Evolutionary conservation across 2,113 vertebrate species (phyloP).

Genomic region (Lota lota): DNA sequence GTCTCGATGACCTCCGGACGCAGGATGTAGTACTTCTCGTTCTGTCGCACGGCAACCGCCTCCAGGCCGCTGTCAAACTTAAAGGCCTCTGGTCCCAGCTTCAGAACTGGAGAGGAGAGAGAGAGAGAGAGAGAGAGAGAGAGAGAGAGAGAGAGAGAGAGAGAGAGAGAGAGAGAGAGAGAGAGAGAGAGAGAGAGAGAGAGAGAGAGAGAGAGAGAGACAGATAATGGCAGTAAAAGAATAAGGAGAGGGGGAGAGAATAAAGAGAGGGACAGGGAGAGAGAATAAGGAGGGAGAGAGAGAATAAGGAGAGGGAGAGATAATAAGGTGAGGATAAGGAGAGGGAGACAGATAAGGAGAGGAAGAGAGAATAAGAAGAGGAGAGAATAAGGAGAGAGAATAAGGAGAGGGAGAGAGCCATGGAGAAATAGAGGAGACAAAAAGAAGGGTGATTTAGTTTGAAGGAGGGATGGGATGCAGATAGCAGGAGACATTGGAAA

Average conservation of each 20-base stretch:
- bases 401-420: neutral
- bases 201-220: neutral
- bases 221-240: neutral
- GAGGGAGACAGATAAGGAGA: neutral
- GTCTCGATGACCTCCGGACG: conserved; percentile 98
- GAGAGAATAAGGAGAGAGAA: too few species aligned
- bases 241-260: too few species aligned
- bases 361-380: too few species aligned
- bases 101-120: conserved; percentile 76
- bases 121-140: neutral
- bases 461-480: too few species aligned
- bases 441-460: too few species aligned
- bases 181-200: neutral
- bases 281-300: too few species aligned
- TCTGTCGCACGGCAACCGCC: conserved; percentile 93
- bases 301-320: neutral
- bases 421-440: neutral
- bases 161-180: neutral
- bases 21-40: conserved; percentile 98
- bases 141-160: neutral
- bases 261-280: neutral
- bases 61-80: conserved; percentile 96
- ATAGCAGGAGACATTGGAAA: too few species aligned
- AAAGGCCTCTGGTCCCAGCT: conserved; percentile 95
- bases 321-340: neutral